Percentiles rank a stretch among this genome's conserved stretches.
Conservation (phyloP, 2,113 vertebrate species). For the Chroicocephalus ridibundus region DNA sequence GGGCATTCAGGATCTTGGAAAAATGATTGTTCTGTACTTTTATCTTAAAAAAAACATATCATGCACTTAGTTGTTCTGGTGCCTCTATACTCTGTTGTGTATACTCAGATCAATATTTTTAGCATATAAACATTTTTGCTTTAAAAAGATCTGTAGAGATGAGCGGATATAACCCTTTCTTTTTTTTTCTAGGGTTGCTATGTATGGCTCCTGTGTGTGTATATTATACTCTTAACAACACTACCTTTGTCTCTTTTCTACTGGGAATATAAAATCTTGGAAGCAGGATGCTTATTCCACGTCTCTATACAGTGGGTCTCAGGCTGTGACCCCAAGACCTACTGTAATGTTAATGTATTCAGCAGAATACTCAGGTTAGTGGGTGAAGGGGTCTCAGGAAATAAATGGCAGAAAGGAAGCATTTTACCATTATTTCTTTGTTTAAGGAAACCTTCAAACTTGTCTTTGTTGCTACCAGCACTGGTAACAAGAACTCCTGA, state of each 20-base stretch:
- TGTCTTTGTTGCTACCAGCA: not conserved
- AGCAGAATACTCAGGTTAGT: not conserved
- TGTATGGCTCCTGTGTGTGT: not conserved
- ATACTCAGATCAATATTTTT: not conserved
- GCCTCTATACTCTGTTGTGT: not conserved
- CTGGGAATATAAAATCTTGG: not conserved
- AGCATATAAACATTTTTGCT: not conserved
- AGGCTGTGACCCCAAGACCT: not conserved
- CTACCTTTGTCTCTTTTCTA: not conserved
- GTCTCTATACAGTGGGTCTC: not conserved
- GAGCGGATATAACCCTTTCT: not conserved
- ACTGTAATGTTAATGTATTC: not conserved
- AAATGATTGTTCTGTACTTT: not conserved
- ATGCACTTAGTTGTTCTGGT: not conserved
- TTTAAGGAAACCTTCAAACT: not conserved
- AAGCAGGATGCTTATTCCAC: not conserved
- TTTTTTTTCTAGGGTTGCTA: not conserved
- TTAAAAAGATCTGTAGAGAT: not conserved
- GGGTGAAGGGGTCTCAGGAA: not conserved
- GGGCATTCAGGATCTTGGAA: not conserved
- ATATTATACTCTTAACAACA: not conserved
- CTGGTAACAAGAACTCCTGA: not conserved
- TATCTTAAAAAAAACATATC: not conserved
- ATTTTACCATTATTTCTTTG: not conserved
- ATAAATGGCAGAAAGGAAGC: not conserved